Evolutionary conservation across 2,113 vertebrate genomes (phyloP), one percentile per base, ranked within the genome.

Genomic region (Apeltes quadracus): DNA sequence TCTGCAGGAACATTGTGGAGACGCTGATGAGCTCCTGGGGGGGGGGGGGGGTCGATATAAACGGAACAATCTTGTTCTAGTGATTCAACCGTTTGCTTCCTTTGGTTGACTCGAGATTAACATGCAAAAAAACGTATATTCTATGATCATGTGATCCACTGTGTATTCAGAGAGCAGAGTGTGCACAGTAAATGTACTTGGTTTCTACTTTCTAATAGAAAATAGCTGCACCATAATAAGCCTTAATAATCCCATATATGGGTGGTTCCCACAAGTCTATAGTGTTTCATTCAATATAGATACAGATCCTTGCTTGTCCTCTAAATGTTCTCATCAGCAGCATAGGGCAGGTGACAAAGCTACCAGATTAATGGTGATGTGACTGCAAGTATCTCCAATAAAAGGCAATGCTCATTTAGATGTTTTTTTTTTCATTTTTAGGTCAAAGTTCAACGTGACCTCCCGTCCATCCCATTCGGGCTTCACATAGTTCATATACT

Each of bases 21-120:
- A 29, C 54, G n/a, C 80, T 82, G 80, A 87, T 90, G 81, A 84
- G 80, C 61, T 86, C 80, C 75, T 61, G 5, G 0, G 79, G 86
- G 79, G 84, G 84, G 29, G 29, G 7, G 0, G 79, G 86, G 79
- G 84, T 83, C 25, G 50, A 53, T 53, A 25, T 14, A 25, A 51
- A n/a, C 7, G 20, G 44, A 18, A 9, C 14, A 48, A 48, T 48
- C 18, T 8, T 0, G 0, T 48, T 50, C 1, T 20, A 46, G 16
- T 32, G 27, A 55, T 44, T 3, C 5, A 25, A 9, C 4, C 61
- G 1, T 53, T 5, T 66, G 11, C 23, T 5, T 57, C 11, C 8
- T 58, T 4, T 8, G 11, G 13, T 55, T 55, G 27, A 61, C 25
- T 27, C 7, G 15, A 3, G 14, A 55, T 56, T 23, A 32, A 43